A percentile compares a stretch with the other conserved stretches of the same genome.
These are phyloP conservation scores for Hirtodrosophila alboralis DNA, from an alignment of 2,888 invertebrate species.

Conservation along the genomic window DNA sequence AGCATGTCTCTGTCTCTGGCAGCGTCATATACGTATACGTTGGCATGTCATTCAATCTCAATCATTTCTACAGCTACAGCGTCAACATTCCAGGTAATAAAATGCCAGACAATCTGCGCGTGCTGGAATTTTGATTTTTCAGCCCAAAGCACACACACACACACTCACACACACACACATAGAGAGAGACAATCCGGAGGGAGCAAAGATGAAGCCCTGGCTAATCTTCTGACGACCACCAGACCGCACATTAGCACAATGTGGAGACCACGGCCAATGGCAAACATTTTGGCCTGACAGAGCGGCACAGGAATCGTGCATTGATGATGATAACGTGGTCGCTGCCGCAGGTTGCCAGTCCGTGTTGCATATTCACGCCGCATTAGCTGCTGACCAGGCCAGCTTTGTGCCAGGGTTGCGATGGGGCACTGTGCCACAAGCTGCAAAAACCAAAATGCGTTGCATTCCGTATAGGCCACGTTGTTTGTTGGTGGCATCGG, in stretches of 20 bases:
- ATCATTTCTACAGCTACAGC: slow-evolving; percentile 70
- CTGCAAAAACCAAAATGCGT: slow-evolving; percentile 41
- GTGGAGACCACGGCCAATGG: slow-evolving; percentile 7
- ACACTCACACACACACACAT: slow-evolving; percentile 7
- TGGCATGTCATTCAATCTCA: slow-evolving; percentile 76
- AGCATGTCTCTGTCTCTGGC: slow-evolving; percentile 43
- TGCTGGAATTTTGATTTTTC: slow-evolving; percentile 75
- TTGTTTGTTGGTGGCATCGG: slow-evolving; percentile 50
- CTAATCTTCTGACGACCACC: slow-evolving; percentile 70
- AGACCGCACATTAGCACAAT: slow-evolving; percentile 74
- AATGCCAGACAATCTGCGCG: slow-evolving; percentile 75
- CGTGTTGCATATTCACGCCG: slow-evolving; percentile 74
- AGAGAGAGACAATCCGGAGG: slow-evolving; percentile 9
- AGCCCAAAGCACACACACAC: slow-evolving; percentile 43
- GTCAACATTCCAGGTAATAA: slow-evolving; percentile 75
- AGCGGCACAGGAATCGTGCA: slow-evolving; percentile 59
- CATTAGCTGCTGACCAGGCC: slow-evolving; percentile 63
- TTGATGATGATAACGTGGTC: slow-evolving; percentile 72
- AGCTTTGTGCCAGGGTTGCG: slow-evolving; percentile 3
- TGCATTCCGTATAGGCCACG: slow-evolving; percentile 50
- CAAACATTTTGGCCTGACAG: slow-evolving; percentile 60
- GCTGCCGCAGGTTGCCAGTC: slow-evolving; percentile 45
- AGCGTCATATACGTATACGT: slow-evolving; percentile 42
- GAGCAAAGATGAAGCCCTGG: slow-evolving; percentile 31
- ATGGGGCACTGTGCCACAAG: slow-evolving; percentile 4